Percentiles rank a stretch among this genome's conserved stretches.
Conservation (phyloP, 2,888 invertebrate genomes). For the Ophonus ardosiacus region DNA sequence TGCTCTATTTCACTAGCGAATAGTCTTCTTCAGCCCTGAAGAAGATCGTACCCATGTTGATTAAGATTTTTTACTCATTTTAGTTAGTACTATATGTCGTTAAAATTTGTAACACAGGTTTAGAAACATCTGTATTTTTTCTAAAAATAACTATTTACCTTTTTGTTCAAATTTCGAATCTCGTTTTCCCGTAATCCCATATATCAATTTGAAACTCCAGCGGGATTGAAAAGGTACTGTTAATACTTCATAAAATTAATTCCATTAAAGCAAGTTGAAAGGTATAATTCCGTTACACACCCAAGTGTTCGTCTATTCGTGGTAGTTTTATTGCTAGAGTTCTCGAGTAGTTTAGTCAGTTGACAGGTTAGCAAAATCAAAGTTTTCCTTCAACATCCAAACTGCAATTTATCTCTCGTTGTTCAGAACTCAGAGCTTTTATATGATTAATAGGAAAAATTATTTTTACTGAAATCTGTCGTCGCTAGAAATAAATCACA, state of each 20-base stretch:
- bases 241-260: not conserved
- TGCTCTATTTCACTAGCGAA: no score
- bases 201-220: no score
- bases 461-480: not conserved
- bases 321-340: not conserved
- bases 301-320: not conserved
- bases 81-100: no score
- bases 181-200: no score
- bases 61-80: no score
- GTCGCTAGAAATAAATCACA: not conserved
- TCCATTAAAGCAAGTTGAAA: not conserved
- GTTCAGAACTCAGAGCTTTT: conserved; percentile 4
- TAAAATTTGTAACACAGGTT: no score
- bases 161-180: no score
- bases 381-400: not conserved
- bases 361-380: not conserved
- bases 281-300: not conserved
- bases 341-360: not conserved
- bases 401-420: conserved; percentile 9
- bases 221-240: no score
- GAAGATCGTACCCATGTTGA: no score
- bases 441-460: conserved; percentile 25
- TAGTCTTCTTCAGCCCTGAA: no score
- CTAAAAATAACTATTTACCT: no score
- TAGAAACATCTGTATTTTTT: no score